Evolutionary conservation across 2,888 invertebrate species (phyloP), one percentile per base, ranked within the genome.

Genomic region (Pherbina coryleti): DNA sequence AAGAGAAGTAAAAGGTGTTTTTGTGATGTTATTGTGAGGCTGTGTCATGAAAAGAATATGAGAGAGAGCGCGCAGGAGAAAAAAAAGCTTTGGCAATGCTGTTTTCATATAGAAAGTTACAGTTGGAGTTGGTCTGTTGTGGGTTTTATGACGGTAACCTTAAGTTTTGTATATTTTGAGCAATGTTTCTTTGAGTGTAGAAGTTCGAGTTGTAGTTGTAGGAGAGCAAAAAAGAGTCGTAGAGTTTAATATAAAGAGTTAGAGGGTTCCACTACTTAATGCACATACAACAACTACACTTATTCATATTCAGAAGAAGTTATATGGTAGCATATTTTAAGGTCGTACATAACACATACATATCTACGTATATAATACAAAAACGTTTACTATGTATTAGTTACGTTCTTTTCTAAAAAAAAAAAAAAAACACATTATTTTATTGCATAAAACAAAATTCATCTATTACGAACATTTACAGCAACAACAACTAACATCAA

Each of bases 401-500:
- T n/a, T 9, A 28, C 14, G 60, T 28, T 19, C 5, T 25, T 34
- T 64, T 34, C 28, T 34, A 62, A 8, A 28, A 22, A 62, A 62
- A 17, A 62, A 25, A 22, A 31, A 64, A 28, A n/a, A n/a, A 34
- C 19, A 8, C 1, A 8, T 55, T 19, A 19, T 55, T n/a, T 19
- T 8, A 19, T 55, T 11, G 53, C 11, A 62, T 62, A 75, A 75
- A 75, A 66, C 31, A 66, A 75, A 60, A 75, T 51, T 66, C 75
- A 34, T 67, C 75, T 75, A 75, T 79, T 82, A 85, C 83, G 83
- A 83, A 85, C 85, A 85, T 81, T 83, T 79, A 84, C 83, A 82
- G 85, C 86, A 85, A 85, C 85, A 85, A 85, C 85, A 85, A 86
- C 84, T 81, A 85, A 84, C 83, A 85, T 80, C 80, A 76, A 82